Base-by-base conservation (phyloP, 2,113 vertebrate genomes). In the Gopherus evgoodei region DNA sequence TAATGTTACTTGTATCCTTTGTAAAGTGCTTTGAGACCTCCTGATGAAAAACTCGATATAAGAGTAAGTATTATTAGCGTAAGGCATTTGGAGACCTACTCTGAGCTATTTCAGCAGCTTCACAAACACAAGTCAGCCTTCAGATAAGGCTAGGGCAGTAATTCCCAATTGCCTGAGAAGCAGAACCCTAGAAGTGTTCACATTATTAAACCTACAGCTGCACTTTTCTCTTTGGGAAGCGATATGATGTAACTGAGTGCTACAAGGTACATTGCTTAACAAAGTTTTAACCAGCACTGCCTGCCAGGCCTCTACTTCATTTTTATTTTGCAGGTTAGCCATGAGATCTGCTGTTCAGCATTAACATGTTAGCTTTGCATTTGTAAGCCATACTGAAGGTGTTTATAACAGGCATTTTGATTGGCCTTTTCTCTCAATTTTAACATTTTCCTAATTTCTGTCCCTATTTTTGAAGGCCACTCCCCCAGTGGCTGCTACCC, bases 391-490 rank as follows among this genome's bases (percentile, higher is more conserved):
- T 83, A 89, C 62, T 21, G 10, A 90, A 83, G 72, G 35, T 86
- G 90, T 96, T 97, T 90, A 13, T n/a, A 93, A 92, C 85, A 83
- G 25, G 57, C 85, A 84, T 83, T 72, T 92, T 21, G 84, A 91
- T 81, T 78, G 78, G 83, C 90, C 25, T 52, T 95, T 91, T 86
- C 47, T 94, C 90, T 91, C 83, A 83, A 72, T 81, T 96, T 96
- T 87, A 95, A 95, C 89, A 94, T 97, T 97, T 95, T 94, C 95
- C 94, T 94, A 24, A 87, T 84, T 96, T 96, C 93, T 96, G 35
- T 94, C 95, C 90, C 78, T 95, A 9, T 87, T 96, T 97, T 86
- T 91, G 87, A 93, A 92, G 94, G 25, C 86, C 85, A 42, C 53
- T 96, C 87, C 89, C 83, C 81, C 57, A 27, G n/a, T 72, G 95